phyloP scores from a whole-genome alignment of 2,113 vertebrate species.

The Raja brachyura region DNA sequence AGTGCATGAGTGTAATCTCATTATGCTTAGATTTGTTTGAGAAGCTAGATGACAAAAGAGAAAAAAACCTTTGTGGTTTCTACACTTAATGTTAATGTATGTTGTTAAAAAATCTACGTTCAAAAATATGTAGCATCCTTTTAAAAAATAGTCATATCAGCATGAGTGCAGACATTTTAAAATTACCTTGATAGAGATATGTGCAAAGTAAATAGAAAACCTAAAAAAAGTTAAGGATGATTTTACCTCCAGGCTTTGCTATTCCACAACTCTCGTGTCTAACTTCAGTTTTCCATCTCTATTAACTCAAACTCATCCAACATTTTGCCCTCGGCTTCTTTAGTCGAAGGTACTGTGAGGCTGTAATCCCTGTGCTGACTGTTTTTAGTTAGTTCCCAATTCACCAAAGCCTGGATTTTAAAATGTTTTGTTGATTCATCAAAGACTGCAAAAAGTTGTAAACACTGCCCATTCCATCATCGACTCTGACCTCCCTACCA shows the following conservation, averaged over 20 bases:
- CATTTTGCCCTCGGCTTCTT: background rate
- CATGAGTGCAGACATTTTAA: background rate
- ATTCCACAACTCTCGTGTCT: background rate
- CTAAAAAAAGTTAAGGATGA: background rate
- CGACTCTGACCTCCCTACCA: too few relatives aligned
- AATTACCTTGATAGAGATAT: background rate
- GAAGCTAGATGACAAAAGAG: background rate
- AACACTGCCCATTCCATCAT: too few relatives aligned
- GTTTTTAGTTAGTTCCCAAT: too few relatives aligned
- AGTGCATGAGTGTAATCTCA: background rate
- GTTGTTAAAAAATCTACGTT: background rate
- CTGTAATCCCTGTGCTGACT: background rate
- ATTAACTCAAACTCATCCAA: background rate
- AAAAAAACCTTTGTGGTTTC: background rate
- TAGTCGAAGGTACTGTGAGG: background rate
- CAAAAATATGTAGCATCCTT: background rate
- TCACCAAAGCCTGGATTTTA: background rate
- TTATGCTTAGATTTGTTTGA: background rate
- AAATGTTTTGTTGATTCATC: background rate
- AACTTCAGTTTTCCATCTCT: background rate
- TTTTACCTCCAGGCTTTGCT: background rate
- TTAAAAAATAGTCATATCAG: background rate
- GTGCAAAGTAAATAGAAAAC: background rate
- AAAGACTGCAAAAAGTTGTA: too few relatives aligned
- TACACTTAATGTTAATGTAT: background rate